Evolutionary conservation across 92 coral and sea anemone species (phyloP), one percentile per base, ranked within the genome.

Genomic region (Scolanthus callimorphus): DNA sequence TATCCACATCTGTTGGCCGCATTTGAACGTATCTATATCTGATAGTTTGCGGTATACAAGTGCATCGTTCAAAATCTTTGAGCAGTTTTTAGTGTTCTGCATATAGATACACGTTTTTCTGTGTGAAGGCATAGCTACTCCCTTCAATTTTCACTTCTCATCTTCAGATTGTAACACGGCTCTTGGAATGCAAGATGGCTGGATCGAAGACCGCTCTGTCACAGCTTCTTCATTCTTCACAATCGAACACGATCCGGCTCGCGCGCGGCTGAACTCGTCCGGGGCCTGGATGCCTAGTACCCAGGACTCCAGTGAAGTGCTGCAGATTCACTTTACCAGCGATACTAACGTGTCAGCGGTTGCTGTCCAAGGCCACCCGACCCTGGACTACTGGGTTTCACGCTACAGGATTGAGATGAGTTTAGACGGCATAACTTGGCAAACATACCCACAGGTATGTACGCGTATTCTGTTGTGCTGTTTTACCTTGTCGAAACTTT

Each of bases 231-330:
- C 96, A 11, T 78, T 87, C 27, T 52, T 55, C 0, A 76, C 67
- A 38, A 24, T 69, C 29, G 66, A 54, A 23, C 55, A 59, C 39
- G 96, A 87, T 19, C 96, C 96, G 3, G 96, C 70, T 55, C 79
- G 79, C n/a, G 96, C 96, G 49, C 86, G 96, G 54, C 86, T 88
- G 55, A 80, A 83, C 68, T 90, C 91, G 0, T 57, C 66, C 37
- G 81, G 86, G 10, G 90, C 96, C 73, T 88, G 96, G 96, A 73
- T 73, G 74, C 96, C 96, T 48, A 65, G 41, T 25, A 67, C 38
- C 39, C 86, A 78, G 49, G 74, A 54, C 49, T 54, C 70, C 31
- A 63, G 74, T 23, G 90, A 78, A 57, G 51, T 88, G 63, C 70
- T 88, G 20, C 96, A 88, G 83, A 74, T 88, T 45, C 77, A 88